phyloP scores from a whole-genome alignment of 2,113 vertebrate genomes.

The Phalacrocorax carbo region DNA sequence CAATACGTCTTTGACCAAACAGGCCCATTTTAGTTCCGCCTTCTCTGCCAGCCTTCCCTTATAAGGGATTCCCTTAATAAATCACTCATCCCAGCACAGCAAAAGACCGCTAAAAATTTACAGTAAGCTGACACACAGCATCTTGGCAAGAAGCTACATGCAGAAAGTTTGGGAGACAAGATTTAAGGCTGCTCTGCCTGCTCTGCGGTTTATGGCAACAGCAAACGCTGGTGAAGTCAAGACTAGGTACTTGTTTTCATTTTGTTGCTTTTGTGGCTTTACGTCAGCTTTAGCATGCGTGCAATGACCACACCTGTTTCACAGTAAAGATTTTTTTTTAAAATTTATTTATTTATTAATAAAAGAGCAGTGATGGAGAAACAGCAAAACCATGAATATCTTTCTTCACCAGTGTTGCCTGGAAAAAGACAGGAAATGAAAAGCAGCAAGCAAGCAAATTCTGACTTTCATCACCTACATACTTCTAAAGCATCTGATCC shows the following conservation, averaged over 20 bases:
- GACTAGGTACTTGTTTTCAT: background rate
- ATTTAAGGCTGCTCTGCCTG: background rate
- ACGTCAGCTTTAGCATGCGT: background rate
- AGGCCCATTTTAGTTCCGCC: background rate
- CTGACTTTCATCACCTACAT: conserved; percentile 12
- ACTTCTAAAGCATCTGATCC: background rate
- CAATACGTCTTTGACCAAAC: background rate
- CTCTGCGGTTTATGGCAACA: background rate
- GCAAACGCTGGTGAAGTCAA: background rate
- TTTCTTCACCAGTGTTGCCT: background rate
- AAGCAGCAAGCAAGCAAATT: background rate
- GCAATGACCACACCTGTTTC: background rate
- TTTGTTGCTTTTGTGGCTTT: background rate
- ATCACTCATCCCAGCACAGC: background rate
- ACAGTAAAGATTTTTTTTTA: background rate
- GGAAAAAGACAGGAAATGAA: background rate
- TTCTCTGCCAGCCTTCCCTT: conserved; percentile 5
- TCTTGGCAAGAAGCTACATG: background rate
- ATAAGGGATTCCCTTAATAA: background rate
- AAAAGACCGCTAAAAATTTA: conserved; percentile 33
- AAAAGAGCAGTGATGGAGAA: background rate
- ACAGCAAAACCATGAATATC: background rate
- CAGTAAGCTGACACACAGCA: background rate
- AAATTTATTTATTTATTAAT: background rate
- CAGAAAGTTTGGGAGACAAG: background rate